Evolutionary conservation across 2,113 vertebrate genomes (phyloP).

Genomic region (Cervus canadensis): DNA sequence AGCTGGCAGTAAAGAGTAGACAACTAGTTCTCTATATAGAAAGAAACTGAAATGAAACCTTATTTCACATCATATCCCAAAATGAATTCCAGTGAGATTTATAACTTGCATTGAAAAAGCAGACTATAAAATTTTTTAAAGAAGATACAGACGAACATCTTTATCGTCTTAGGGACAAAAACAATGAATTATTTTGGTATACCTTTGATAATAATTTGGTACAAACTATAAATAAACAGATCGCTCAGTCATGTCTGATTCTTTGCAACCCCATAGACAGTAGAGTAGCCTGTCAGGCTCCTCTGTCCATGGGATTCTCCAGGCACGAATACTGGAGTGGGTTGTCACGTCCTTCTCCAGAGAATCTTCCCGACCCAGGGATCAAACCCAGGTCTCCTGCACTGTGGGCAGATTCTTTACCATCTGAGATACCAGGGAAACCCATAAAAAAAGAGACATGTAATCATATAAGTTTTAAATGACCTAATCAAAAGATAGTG

Average conservation of each 20-base stretch:
- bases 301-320: neutral
- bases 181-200: neutral
- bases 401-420: neutral
- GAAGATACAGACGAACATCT: neutral
- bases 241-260: neutral
- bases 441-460: neutral
- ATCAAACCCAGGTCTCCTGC: neutral
- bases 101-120: neutral
- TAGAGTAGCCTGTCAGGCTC: neutral
- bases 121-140: neutral
- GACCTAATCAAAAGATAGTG: neutral
- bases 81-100: neutral
- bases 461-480: neutral
- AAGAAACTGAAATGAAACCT: conserved; percentile 35
- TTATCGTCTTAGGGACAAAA: neutral
- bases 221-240: neutral
- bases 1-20: neutral
- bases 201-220: neutral
- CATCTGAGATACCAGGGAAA: neutral
- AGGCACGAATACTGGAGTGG: neutral
- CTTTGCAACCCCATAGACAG: neutral
- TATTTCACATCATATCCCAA: neutral
- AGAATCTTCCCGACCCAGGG: neutral
- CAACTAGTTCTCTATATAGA: neutral
- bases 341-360: neutral